Evolutionary conservation across 2,113 vertebrate species (phyloP).

Genomic region (Heliornis fulica): DNA sequence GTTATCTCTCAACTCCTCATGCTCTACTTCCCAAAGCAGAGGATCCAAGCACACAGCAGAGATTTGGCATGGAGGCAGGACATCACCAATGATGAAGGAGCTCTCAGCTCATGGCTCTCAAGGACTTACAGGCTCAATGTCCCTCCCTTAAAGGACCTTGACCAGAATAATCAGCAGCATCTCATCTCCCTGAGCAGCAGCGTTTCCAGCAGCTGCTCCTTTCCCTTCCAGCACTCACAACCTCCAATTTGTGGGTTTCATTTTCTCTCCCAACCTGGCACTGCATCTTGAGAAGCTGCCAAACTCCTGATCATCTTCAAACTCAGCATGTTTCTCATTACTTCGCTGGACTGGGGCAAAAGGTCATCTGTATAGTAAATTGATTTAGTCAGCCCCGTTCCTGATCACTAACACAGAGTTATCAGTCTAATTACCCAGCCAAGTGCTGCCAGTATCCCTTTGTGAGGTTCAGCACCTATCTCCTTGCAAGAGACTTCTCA

Average conservation of each 20-base stretch:
- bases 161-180: background rate
- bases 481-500: background rate
- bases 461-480: background rate
- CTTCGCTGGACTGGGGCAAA: background rate
- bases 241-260: background rate
- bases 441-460: background rate
- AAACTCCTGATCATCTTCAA: background rate
- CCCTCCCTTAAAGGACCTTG: background rate
- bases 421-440: background rate
- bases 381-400: background rate
- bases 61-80: background rate
- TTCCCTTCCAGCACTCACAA: background rate
- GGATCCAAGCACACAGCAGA: background rate
- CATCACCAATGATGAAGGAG: background rate
- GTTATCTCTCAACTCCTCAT: background rate
- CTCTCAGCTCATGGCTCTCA: background rate
- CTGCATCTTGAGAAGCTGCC: background rate
- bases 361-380: background rate
- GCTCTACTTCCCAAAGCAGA: background rate
- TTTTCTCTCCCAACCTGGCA: background rate
- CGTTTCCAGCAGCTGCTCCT: fast-evolving
- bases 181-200: background rate
- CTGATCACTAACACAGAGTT: background rate
- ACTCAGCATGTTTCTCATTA: background rate
- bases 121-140: background rate